These are phyloP conservation scores for Gobionotothen gibberifrons DNA, from an alignment of 2,797 vertebrate species.

Conservation along the genomic window DNA sequence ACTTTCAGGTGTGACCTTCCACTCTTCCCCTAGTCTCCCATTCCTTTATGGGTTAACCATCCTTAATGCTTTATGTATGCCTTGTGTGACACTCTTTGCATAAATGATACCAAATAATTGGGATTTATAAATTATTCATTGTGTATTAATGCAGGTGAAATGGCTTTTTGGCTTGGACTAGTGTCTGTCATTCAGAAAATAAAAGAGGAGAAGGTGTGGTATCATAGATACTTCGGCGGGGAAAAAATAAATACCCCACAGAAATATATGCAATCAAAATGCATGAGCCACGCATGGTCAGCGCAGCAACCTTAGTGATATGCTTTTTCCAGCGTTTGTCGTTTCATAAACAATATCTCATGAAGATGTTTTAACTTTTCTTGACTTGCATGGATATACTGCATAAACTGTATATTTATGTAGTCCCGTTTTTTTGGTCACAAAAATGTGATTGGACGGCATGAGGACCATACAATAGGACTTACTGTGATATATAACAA, in stretches of 20 bases:
- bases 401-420: not conserved
- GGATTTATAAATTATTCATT: slow-evolving; percentile 99
- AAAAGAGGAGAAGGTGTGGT: slow-evolving; percentile 81
- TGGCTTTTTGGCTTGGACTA: slow-evolving; percentile 90
- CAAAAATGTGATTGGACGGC: not conserved
- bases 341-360: slow-evolving; percentile 44
- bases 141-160: slow-evolving; percentile 97
- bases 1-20: slow-evolving; percentile 87
- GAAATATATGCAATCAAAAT: slow-evolving; percentile 84
- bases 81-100: slow-evolving; percentile 98
- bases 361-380: slow-evolving; percentile 14
- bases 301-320: slow-evolving; percentile 55
- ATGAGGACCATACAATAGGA: not conserved
- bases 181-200: slow-evolving; percentile 87
- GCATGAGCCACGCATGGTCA: slow-evolving; percentile 78
- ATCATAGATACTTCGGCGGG: slow-evolving; percentile 80
- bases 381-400: slow-evolving; percentile 1
- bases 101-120: slow-evolving; percentile 99
- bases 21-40: slow-evolving; percentile 80
- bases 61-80: slow-evolving; percentile 98
- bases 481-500: not conserved
- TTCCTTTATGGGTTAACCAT: slow-evolving; percentile 93
- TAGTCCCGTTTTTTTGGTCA: not conserved
- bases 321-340: slow-evolving; percentile 28
- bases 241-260: slow-evolving; percentile 75